Percentiles rank a stretch among this genome's conserved stretches.
These are phyloP conservation scores for Columba janthina DNA, from an alignment of 2,113 vertebrate species.

Conservation along the genomic window DNA sequence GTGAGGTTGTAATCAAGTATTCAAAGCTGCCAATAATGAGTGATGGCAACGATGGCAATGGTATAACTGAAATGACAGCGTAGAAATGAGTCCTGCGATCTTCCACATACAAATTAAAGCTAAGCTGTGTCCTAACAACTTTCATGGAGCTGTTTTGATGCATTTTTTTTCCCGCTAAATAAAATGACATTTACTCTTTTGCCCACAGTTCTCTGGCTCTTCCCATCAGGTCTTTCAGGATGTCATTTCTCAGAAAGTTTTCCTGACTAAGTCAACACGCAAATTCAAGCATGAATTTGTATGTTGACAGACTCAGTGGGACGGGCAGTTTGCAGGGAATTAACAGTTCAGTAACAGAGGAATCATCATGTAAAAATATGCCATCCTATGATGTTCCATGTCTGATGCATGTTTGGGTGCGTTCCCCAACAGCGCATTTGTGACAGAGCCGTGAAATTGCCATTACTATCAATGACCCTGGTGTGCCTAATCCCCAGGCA, in stretches of 20 bases:
- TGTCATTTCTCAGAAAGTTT: background rate
- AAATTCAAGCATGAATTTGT: background rate
- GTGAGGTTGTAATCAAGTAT: slow-evolving; percentile 11
- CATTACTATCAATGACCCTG: background rate
- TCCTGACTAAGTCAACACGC: background rate
- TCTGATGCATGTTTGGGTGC: background rate
- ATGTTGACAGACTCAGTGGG: background rate
- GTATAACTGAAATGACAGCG: background rate
- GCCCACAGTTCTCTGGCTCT: background rate
- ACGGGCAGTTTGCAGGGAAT: background rate
- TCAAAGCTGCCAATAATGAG: slow-evolving; percentile 31
- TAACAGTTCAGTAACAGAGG: background rate
- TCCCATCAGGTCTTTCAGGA: background rate
- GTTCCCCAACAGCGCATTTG: background rate
- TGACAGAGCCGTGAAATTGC: background rate
- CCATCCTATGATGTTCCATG: background rate
- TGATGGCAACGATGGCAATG: background rate
- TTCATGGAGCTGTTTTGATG: background rate
- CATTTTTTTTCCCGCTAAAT: background rate
- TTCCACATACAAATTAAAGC: background rate
- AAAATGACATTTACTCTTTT: background rate
- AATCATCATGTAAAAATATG: background rate
- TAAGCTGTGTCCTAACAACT: background rate
- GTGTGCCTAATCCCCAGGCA: background rate
- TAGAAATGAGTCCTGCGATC: background rate